Percentiles rank a stretch among this genome's conserved stretches.
These are phyloP conservation scores for Chromoteleia sp. DNA, from an alignment of 2,888 invertebrate species.

Conservation along the genomic window DNA sequence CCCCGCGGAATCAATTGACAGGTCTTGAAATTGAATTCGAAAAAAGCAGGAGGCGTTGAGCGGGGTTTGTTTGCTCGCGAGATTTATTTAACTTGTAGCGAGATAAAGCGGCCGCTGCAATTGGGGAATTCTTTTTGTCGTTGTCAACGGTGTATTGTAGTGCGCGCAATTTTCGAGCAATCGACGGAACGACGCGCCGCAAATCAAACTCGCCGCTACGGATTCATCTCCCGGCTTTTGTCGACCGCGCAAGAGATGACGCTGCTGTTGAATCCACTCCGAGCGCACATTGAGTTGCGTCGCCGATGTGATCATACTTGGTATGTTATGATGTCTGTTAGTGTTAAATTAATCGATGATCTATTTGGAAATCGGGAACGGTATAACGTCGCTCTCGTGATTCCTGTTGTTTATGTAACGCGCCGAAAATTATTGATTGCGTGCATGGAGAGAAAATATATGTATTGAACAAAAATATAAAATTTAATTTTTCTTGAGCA, in stretches of 20 bases:
- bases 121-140: constrained; percentile 72
- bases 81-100: constrained; percentile 71
- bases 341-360: constrained; percentile 81
- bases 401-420: constrained; percentile 1
- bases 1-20: not conserved
- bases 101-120: constrained; percentile 57
- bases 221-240: constrained; percentile 38
- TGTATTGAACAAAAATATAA: too few species aligned
- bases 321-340: constrained; percentile 77
- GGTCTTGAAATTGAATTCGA: not conserved
- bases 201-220: constrained; percentile 81
- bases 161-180: constrained; percentile 83
- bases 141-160: constrained; percentile 74
- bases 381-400: not conserved
- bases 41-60: not conserved
- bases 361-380: not conserved
- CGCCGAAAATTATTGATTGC: constrained; percentile 26
- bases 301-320: constrained; percentile 76
- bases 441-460: not conserved
- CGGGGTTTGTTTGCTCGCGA: constrained; percentile 3
- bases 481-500: too few species aligned
- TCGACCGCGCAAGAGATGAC: constrained; percentile 40
- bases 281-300: constrained; percentile 75
- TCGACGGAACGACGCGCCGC: constrained; percentile 84
- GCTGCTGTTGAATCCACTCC: constrained; percentile 4